Conservation (phyloP, 2,113 vertebrate species). For the Saguinus imperator region DNA sequence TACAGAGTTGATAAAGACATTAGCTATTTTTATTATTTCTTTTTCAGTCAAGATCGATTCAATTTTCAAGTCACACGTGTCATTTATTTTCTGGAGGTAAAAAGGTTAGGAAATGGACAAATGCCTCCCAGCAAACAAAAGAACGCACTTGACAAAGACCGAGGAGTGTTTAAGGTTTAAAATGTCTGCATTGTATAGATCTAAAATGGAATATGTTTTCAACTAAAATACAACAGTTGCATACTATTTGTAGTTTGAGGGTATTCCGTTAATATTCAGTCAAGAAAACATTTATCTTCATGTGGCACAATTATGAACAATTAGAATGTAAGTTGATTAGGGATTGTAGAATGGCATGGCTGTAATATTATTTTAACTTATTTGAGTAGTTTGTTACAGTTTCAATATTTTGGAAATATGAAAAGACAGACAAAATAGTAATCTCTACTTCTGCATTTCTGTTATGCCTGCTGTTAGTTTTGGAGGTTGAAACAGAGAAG, state of each 20-base stretch:
- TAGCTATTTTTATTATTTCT: slow-evolving; percentile 52
- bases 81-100: slow-evolving; percentile 60
- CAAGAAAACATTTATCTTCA: neutral
- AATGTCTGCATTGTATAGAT: neutral
- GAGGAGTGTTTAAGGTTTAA: neutral
- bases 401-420: neutral
- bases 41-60: slow-evolving; percentile 55
- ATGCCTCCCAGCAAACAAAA: slow-evolving; percentile 28
- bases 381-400: neutral
- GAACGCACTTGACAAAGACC: neutral
- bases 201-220: neutral
- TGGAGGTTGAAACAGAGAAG: neutral
- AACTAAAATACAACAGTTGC: neutral
- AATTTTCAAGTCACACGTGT: slow-evolving; percentile 46
- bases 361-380: neutral
- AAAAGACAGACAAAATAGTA: neutral
- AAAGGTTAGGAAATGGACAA: slow-evolving; percentile 55
- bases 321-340: neutral
- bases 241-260: neutral
- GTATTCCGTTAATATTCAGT: neutral
- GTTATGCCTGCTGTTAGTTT: neutral
- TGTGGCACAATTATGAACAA: neutral
- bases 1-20: slow-evolving; percentile 50
- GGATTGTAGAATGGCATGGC: neutral
- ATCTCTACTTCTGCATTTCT: neutral